phyloP scores from a whole-genome alignment of 2,888 invertebrate genomes.

The Acronicta leporina region DNA sequence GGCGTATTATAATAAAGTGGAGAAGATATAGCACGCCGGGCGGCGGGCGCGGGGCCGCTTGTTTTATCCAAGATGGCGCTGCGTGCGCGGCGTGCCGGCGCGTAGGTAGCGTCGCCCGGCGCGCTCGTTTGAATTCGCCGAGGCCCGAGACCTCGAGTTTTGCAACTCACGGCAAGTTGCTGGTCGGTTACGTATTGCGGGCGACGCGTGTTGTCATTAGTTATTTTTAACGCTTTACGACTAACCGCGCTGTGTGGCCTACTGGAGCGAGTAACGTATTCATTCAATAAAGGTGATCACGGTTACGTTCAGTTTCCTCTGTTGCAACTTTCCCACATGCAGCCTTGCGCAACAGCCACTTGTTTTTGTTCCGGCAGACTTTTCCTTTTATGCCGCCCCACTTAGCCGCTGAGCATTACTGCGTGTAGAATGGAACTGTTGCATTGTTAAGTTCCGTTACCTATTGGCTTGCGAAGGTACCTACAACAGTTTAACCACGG shows the following conservation, averaged over 20 bases:
- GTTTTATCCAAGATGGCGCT: slow-evolving; percentile 85
- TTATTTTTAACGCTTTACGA: slow-evolving; percentile 85
- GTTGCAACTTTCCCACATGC: slow-evolving; percentile 86
- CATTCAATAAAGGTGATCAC: slow-evolving; percentile 69
- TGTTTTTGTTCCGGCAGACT: slow-evolving; percentile 85
- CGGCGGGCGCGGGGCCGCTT: slow-evolving; percentile 69
- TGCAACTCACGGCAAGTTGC: slow-evolving; percentile 72
- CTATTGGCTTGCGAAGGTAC: slow-evolving; percentile 58
- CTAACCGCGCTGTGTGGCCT: slow-evolving; percentile 61
- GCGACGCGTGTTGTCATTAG: slow-evolving; percentile 86
- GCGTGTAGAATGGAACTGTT: slow-evolving; percentile 64
- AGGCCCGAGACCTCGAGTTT: slow-evolving; percentile 79
- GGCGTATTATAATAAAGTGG: slow-evolving; percentile 55
- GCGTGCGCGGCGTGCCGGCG: slow-evolving; percentile 86
- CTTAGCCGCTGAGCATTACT: slow-evolving; percentile 66
- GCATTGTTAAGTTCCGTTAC: slow-evolving; percentile 73
- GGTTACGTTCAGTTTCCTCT: slow-evolving; percentile 78
- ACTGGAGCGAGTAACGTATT: slow-evolving; percentile 75
- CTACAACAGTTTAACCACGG: slow-evolving; percentile 57
- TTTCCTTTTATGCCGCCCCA: slow-evolving; percentile 80
- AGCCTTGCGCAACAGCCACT: slow-evolving; percentile 83
- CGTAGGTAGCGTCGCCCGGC: slow-evolving; percentile 77
- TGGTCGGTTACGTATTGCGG: slow-evolving; percentile 81
- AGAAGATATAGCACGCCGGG: slow-evolving; percentile 79
- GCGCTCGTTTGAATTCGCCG: slow-evolving; percentile 81